Base-by-base conservation (phyloP, 2,113 vertebrate species). In the Tretioscincus oriximinensis region DNA sequence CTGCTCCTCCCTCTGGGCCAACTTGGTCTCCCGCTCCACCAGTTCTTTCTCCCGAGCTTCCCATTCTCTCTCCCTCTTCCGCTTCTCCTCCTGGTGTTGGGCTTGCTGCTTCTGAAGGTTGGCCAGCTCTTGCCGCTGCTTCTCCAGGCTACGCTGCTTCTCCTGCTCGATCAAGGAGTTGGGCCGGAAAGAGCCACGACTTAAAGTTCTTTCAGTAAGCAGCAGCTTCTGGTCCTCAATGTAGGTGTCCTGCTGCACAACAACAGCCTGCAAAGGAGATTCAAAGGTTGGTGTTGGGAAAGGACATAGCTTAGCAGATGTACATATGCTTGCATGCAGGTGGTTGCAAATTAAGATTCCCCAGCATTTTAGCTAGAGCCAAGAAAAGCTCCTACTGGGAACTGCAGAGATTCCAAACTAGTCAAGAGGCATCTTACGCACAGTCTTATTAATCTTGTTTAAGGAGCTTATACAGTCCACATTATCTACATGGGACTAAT, bases 111-210 rank as follows among this genome's bases (percentile, higher is more conserved):
- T 95, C 93, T 98, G 97, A 81, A 98, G 95, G 80, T 97, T 94
- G n/a, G 97, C 95, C 85, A 97, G 58, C 81, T 99, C 98, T 94
- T 99, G 98, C 35, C 98, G 95, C 90, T 98, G 97, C 90, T 98
- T 97, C 92, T 99, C 98, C 92, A 99, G 92, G 93, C 95, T 99
- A 81, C 98, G 97, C 93, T 99, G 97, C 94, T 99, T 99, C 94
- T 99, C 98, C 92, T 99, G 98, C 86, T 99, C 98, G 1, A 97
- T 93, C 86, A 99, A 95, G 0, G 98, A 98, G 83, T 93, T 90
- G 18, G 97, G 97, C 10, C 97, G 94, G 0, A 95, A 95, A 5
- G 88, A 83, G 45, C 93, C 88, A 6, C 97, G 93, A 0, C 91
- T 92, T 7, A 93, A 85, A 1, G 92, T 92, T 60, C 95, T 93